Base-by-base conservation (phyloP, 2,113 vertebrate species). In the Scortum barcoo region DNA sequence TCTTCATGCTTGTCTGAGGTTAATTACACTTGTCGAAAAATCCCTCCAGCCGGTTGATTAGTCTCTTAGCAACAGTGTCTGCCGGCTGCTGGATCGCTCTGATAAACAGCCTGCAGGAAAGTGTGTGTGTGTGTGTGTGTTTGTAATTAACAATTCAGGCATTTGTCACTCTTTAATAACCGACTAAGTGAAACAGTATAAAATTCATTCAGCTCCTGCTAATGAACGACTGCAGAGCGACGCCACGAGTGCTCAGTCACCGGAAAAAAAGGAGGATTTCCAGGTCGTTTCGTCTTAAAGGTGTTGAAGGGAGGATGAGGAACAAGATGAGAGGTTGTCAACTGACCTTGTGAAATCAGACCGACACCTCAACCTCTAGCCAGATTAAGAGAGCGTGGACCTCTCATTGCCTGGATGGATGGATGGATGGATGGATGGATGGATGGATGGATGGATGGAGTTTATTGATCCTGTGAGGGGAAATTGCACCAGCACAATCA, bases 21-120 rank as follows among this genome's bases (percentile, higher is more conserved):
- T 86, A 90, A 88, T 86, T 88, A 80, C 71, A 82, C 73, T 82
- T 76, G 81, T 84, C 16, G 13, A 80, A 70, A 79, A 84, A 79
- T 78, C 75, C 89, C 71, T 60, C 57, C 17, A 63, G 73, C 56
- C 74, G 65, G 77, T 63, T 86, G 80, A 88, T 81, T 84, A 58
- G 83, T 86, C 57, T 86, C 80, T 84, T 65, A 86, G 73, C 85
- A 82, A 83, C 80, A 50, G 50, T 26, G 76, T 84, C 80, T 84
- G 69, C 48, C 19, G 26, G 78, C 80, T 75, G 40, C 50, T 72
- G 87, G 57, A 71, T 72, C 2, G 22, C 33, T 33, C 38, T 26
- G 75, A 72, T 83, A 77, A 85, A 80, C 81, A 81, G 80, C 72
- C 70, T n/a, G 46, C 8, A 44, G 72, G 57, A 51, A 80, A 36